Evolutionary conservation across 1,140 invertebrate genomes (phyloP).

Genomic region (Polyergus mexicanus): DNA sequence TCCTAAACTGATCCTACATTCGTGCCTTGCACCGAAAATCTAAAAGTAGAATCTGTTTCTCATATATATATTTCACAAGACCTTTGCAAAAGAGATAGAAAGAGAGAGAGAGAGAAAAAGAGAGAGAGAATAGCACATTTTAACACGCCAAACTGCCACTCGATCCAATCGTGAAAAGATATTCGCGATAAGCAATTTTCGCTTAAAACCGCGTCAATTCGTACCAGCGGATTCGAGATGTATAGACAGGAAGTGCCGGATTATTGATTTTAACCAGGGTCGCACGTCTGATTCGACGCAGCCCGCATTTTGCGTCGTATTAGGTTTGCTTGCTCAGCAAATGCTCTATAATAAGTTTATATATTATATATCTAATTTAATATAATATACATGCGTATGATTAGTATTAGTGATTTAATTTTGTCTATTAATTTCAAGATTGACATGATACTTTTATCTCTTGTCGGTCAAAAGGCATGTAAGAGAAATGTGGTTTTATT

Average conservation of each 20-base stretch:
- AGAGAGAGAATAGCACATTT: conserved; percentile 36
- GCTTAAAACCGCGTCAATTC: conserved; percentile 9
- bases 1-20: not conserved
- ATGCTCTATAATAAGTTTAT: not conserved
- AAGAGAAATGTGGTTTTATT: not conserved
- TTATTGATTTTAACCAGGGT: conserved; percentile 68
- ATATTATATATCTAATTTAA: not conserved
- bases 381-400: not conserved
- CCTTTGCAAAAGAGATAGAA: conserved; percentile 22
- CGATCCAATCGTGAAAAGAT: conserved; percentile 2
- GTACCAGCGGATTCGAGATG: conserved; percentile 37
- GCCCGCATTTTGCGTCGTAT: conserved; percentile 17
- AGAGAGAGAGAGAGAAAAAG: not conserved
- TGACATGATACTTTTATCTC: not conserved
- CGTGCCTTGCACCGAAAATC: conserved; percentile 20
- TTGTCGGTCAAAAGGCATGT: not conserved
- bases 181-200: conserved; percentile 53
- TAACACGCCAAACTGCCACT: conserved; percentile 35
- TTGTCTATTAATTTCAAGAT: not conserved
- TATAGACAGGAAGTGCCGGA: conserved; percentile 17
- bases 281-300: conserved; percentile 25
- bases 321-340: not conserved
- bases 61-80: not conserved
- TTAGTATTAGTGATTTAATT: no score
- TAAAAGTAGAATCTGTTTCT: conserved; percentile 42